Base-by-base conservation (phyloP, 2,797 vertebrate genomes). In the Cetoscarus ocellatus region DNA sequence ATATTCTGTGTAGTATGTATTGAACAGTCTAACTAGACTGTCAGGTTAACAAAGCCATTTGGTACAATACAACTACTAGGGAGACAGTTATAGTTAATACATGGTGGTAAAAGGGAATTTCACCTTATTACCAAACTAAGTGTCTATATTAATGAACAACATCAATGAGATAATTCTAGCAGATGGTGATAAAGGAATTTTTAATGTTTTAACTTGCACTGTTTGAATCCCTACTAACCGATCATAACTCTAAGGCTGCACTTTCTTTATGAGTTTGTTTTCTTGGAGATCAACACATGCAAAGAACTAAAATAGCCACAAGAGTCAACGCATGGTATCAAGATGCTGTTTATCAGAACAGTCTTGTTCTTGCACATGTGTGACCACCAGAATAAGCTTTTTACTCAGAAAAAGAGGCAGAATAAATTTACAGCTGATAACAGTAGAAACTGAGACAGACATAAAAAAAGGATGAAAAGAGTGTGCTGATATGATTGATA, bases 311-410 rank as follows among this genome's bases (percentile, higher is more conserved):
- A 43, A 62, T 27, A 61, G 52, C 45, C 14, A 43, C 18, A 64
- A 67, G 10, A 15, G 11, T 73, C 36, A 55, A 63, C 17, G 45
- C 11, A 4, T 67, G 52, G 66, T 42, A 45, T 8, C 45, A 55
- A 71, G 19, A 57, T 58, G 34, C 12, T 27, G 27, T 13, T 55
- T 54, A 42, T n/a, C 58, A 61, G 45, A 56, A 38, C 71, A 17
- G 27, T 61, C 10, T 47, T 52, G 48, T 14, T 44, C 12, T 44
- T 14, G 34, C 35, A 67, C 77, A 84, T 67, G 7, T 80, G 79
- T 62, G 50, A 71, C 7, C 27, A 65, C 38, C 79, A 45, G 58
- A 67, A 38, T 35, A 40, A 67, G 50, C 6, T 5, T 61, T 39
- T 72, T 18, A 61, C 4, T 12, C 52, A 43, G 19, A 42, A 36